Percentiles rank a stretch among this genome's conserved stretches.
phyloP scores from a whole-genome alignment of 1,140 invertebrate species.

The Bombyx mori region DNA sequence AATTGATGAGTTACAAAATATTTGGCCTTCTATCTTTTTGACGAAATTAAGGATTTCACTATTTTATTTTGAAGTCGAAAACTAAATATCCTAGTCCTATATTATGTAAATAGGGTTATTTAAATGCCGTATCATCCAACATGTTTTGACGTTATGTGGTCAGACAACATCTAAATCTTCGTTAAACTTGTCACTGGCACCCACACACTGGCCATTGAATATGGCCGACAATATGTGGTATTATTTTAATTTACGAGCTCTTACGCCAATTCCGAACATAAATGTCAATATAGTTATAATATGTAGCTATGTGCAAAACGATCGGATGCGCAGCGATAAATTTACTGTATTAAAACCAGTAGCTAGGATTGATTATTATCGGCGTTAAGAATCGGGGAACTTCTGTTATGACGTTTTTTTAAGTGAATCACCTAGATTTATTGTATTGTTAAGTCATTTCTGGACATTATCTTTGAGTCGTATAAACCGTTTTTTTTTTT shows the following conservation, averaged over 20 bases:
- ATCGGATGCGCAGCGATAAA: background rate
- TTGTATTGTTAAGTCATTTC: background rate
- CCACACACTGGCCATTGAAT: conserved; percentile 11
- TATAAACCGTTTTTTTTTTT: too few relatives aligned
- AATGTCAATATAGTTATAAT: background rate
- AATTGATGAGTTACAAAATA: too few relatives aligned
- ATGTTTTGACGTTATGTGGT: conserved; percentile 14
- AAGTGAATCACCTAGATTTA: conserved; percentile 15
- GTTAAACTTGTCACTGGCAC: conserved; percentile 12
- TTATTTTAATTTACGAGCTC: conserved; percentile 5
- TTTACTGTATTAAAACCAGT: too few relatives aligned
- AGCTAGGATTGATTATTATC: too few relatives aligned
- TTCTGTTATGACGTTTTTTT: conserved; percentile 18
- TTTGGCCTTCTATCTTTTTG: too few relatives aligned
- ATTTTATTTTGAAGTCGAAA: too few relatives aligned
- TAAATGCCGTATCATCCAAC: conserved; percentile 8
- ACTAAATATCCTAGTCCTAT: background rate
- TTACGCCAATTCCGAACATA: conserved; percentile 4
- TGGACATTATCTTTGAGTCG: too few relatives aligned
- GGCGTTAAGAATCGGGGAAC: conserved; percentile 6
- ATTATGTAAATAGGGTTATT: conserved; percentile 11
- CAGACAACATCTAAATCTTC: conserved; percentile 17
- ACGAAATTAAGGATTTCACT: too few relatives aligned
- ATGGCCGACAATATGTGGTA: conserved; percentile 11
- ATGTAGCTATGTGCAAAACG: background rate